Evolutionary conservation across 2,888 invertebrate genomes (phyloP), one percentile per base, ranked within the genome.

Genomic region (Isotomurus palustris): DNA sequence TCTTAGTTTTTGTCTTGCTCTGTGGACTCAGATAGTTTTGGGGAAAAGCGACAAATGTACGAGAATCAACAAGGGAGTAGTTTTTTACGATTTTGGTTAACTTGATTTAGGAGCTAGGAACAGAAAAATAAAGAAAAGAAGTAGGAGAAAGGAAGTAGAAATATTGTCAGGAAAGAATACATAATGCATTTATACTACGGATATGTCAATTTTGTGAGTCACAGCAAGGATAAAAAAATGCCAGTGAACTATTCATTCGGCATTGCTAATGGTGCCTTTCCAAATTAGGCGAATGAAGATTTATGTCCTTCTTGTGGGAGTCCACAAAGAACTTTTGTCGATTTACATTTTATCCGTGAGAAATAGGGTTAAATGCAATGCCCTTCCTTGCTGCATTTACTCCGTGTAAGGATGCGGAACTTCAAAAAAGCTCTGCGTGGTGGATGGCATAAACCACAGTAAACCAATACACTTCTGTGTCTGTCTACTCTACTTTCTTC

Each of bases 291-390:
- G 25, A 50, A 50, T 50, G 50, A 50, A 50, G 50, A 50, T 50
- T 50, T 50, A 50, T 50, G 36, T 10, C 50, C 25, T 50, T 49
- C 28, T 50, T 50, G 21, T 35, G 28, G 17, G 28, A 25, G 14
- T 49, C 35, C 35, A 14, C n/a, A n/a, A n/a, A n/a, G n/a, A n/a
- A n/a, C 36, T 25, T 25, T 25, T 36, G 50, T 38, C 50, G 40
- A 50, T 50, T 50, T 50, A 50, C 22, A 38, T 50, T 50, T 50
- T 50, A 50, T 50, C 40, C 38, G 38, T 50, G 50, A 43, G 22
- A 24, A 43, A 24, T 43, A 5, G 24, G 43, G 22, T 24, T 43
- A 43, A 24, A 43, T 22, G 43, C 10, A 17, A 22, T 14, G 24
- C 24, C 12, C 19, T n/a, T 40, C 40, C 6, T 40, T 19, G 5